phyloP scores from a whole-genome alignment of 2,888 invertebrate genomes.

The Pegoplata infirma region DNA sequence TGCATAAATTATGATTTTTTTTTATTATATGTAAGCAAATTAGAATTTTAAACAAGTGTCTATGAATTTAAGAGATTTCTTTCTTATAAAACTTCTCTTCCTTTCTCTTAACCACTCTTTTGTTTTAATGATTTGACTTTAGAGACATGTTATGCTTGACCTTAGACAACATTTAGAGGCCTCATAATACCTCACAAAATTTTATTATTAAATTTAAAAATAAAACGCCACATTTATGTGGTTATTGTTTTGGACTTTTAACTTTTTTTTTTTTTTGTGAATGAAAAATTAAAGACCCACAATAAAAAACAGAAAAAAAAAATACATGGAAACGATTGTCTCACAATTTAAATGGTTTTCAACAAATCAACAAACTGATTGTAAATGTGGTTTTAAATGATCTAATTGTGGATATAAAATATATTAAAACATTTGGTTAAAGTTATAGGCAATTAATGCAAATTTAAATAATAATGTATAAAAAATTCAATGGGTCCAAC shows the following conservation, averaged over 20 bases:
- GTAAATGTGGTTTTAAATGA: background rate
- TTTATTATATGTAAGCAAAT: no score
- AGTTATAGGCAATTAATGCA: no score
- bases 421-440: background rate
- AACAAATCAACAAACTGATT: background rate
- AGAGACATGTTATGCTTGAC: conserved; percentile 45
- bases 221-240: background rate
- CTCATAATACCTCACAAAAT: background rate
- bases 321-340: background rate
- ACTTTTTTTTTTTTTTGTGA: background rate
- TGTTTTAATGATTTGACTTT: background rate
- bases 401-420: background rate
- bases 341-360: conserved; percentile 5
- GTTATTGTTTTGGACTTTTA: background rate
- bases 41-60: background rate
- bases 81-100: background rate
- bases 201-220: background rate
- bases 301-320: background rate
- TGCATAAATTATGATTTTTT: no score
- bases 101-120: background rate
- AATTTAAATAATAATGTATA: no score
- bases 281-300: background rate
- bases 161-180: conserved; percentile 51
- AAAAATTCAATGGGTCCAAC: no score
- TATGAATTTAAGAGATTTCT: background rate